A percentile compares a stretch with the other conserved stretches of the same genome.
These are phyloP conservation scores for Plemyria rubiginata DNA, from an alignment of 2,888 invertebrate genomes.

Conservation along the genomic window DNA sequence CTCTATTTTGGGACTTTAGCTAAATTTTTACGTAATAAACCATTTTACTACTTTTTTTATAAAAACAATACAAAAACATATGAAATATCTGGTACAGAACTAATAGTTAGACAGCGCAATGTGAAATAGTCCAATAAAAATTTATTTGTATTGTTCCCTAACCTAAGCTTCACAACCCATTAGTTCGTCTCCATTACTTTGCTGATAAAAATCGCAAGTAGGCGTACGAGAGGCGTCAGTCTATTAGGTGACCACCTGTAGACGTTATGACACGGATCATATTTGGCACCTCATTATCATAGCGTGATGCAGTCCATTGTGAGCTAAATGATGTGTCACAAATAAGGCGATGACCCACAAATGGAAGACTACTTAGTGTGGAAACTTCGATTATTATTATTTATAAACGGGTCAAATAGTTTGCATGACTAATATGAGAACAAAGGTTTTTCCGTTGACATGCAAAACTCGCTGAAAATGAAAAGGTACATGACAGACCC, in stretches of 20 bases:
- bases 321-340: constrained; percentile 9
- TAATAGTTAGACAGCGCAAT: too few species aligned
- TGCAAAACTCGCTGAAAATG: neutral
- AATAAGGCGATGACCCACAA: constrained; percentile 6
- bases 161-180: neutral
- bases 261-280: constrained; percentile 21
- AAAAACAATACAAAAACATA: too few species aligned
- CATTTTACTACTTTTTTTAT: too few species aligned
- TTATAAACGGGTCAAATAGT: neutral
- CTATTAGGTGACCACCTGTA: constrained; percentile 14
- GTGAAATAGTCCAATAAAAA: too few species aligned
- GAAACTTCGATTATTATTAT: neutral
- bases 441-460: neutral
- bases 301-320: constrained; percentile 33
- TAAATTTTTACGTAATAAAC: neutral
- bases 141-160: neutral
- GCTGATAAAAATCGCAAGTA: constrained; percentile 9
- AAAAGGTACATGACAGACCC: neutral
- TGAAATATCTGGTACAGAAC: too few species aligned
- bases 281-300: constrained; percentile 38
- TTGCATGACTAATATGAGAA: constrained; percentile 1
- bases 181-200: neutral
- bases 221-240: constrained; percentile 2
- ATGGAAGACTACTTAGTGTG: constrained; percentile 6
- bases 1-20: neutral